Conservation (phyloP, 2,797 vertebrate genomes). For the Petrocephalus sullivani region DNA sequence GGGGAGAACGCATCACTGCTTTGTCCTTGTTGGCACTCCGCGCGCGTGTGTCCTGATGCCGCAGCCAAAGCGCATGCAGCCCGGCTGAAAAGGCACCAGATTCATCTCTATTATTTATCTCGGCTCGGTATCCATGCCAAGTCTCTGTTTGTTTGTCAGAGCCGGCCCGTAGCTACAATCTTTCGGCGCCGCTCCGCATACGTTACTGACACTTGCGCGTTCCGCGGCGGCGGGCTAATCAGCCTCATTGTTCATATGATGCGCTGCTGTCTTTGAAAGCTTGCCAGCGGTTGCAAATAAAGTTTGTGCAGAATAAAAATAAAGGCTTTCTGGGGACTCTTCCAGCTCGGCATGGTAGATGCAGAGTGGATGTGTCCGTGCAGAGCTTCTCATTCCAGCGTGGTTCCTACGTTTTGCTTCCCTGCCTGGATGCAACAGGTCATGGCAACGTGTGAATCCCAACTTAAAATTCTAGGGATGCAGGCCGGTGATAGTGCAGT, state of each 20-base stretch:
- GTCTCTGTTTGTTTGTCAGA: background rate
- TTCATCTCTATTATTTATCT: background rate
- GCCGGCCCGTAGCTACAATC: background rate
- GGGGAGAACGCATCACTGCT: background rate
- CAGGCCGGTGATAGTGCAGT: background rate
- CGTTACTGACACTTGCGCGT: background rate
- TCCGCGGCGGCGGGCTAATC: background rate
- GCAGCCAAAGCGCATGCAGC: background rate
- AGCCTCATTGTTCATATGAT: background rate
- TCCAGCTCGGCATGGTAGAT: background rate
- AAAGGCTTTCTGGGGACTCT: background rate
- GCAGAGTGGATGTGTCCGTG: background rate
- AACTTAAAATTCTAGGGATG: background rate
- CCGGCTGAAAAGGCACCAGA: background rate
- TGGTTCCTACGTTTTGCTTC: too few species aligned
- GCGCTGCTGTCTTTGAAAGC: background rate
- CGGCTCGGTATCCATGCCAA: background rate
- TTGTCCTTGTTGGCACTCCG: background rate
- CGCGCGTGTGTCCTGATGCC: background rate
- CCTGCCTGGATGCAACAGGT: background rate
- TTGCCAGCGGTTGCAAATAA: background rate
- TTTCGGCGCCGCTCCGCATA: background rate
- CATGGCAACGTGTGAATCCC: background rate
- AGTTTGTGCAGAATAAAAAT: background rate
- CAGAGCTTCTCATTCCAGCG: background rate